Evolutionary conservation across 30 jellyfish, hydroid and myxozoan species (phyloP).

Genomic region (Catostylus mosaicus): DNA sequence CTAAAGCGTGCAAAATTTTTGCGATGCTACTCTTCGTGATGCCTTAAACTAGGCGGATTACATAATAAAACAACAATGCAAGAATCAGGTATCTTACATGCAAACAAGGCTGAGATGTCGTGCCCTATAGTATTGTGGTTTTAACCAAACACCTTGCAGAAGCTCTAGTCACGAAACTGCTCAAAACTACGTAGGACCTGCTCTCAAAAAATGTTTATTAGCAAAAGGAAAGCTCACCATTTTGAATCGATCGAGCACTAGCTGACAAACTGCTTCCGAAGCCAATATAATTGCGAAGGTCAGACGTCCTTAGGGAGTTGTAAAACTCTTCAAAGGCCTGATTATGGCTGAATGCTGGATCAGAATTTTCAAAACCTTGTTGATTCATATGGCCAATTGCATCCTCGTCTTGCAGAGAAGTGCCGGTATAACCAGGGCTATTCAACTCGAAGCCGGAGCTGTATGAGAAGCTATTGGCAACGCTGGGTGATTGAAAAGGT

Average conservation of each 20-base stretch:
- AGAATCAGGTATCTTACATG: slow-evolving; percentile 61
- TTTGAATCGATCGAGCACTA: slow-evolving; percentile 71
- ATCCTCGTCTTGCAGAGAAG: slow-evolving; percentile 42
- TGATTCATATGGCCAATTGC: slow-evolving; percentile 4
- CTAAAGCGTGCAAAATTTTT: neutral
- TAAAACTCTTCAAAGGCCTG: slow-evolving; percentile 54
- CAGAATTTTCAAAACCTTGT: neutral
- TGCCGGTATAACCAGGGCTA: slow-evolving; percentile 44
- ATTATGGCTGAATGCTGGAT: slow-evolving; percentile 1
- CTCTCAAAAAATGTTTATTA: neutral
- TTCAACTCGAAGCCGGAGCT: slow-evolving; percentile 88
- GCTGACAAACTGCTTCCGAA: slow-evolving; percentile 57
- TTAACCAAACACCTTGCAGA: slow-evolving; percentile 65
- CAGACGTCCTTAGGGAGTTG: slow-evolving; percentile 32
- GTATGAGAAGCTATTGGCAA: slow-evolving; percentile 77
- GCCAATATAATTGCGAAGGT: slow-evolving; percentile 41
- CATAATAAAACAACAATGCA: slow-evolving; percentile 27
- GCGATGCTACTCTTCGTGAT: slow-evolving; percentile 32
- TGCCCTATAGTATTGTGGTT: slow-evolving; percentile 70
- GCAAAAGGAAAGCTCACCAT: slow-evolving; percentile 50
- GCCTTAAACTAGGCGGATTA: slow-evolving; percentile 27
- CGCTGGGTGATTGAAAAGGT: slow-evolving; percentile 17
- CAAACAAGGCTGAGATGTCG: slow-evolving; percentile 56
- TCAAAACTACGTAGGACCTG: slow-evolving; percentile 43
- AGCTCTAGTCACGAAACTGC: slow-evolving; percentile 69